Percentiles rank a stretch among this genome's conserved stretches.
Conservation (phyloP, 2,797 vertebrate species). For the Acrossocheilus fasciatus region DNA sequence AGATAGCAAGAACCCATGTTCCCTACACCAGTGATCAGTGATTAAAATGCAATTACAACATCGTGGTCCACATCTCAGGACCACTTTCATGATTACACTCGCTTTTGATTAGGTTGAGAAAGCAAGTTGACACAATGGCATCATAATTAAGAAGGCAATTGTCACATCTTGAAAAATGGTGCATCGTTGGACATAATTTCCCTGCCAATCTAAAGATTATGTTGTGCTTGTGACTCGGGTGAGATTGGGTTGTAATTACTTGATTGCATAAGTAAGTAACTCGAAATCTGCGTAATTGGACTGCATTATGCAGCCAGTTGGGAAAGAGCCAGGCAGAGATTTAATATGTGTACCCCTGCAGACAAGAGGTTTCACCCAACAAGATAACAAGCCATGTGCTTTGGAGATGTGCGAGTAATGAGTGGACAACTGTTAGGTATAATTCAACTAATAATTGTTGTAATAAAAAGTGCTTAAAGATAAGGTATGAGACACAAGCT, state of each 20-base stretch:
- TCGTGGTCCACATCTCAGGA: conserved; percentile 33
- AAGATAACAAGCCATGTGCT: conserved; percentile 69
- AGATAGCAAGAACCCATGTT: conserved; percentile 35
- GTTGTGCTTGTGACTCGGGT: conserved; percentile 38
- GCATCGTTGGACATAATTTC: conserved; percentile 60
- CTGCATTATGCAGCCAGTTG: conserved; percentile 52
- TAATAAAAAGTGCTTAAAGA: conserved; percentile 34
- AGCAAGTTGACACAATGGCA: conserved; percentile 55
- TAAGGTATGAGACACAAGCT: conserved; percentile 35
- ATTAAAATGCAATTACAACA: conserved; percentile 47
- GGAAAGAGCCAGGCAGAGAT: conserved; percentile 52
- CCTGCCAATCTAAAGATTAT: conserved; percentile 51
- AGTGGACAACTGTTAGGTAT: conserved; percentile 70
- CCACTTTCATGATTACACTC: conserved; percentile 55
- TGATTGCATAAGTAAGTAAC: conserved; percentile 64
- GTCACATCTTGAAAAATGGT: conserved; percentile 39
- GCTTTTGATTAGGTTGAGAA: conserved; percentile 57
- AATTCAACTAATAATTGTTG: conserved; percentile 73
- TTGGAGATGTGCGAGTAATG: conserved; percentile 71
- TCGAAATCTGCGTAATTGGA: conserved; percentile 63
- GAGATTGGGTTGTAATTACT: conserved; percentile 58
- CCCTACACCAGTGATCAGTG: conserved; percentile 23
- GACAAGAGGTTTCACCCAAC: conserved; percentile 66
- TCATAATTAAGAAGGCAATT: conserved; percentile 57
- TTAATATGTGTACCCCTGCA: conserved; percentile 69